Conservation (phyloP, 2,113 vertebrate species). For the Scortum barcoo region DNA sequence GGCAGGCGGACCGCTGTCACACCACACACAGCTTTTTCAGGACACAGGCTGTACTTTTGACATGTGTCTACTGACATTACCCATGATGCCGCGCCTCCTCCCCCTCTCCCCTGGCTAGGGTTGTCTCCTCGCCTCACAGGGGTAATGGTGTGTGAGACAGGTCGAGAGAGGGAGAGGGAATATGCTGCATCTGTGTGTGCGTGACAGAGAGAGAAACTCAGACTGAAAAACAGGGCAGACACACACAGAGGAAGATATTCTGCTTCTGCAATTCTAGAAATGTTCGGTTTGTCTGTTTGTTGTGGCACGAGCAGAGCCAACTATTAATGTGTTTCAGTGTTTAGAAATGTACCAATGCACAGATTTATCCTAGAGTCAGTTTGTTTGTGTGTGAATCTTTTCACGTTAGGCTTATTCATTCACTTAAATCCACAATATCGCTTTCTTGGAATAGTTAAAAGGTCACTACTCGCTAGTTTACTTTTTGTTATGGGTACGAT, state of each 20-base stretch:
- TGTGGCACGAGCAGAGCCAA: background rate
- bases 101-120: slow-evolving; percentile 56
- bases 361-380: background rate
- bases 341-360: background rate
- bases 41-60: slow-evolving; percentile 80
- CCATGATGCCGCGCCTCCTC: slow-evolving; percentile 67
- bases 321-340: background rate
- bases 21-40: slow-evolving; percentile 80
- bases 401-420: background rate
- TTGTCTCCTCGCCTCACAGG: slow-evolving; percentile 80
- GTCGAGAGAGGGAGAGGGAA: slow-evolving; percentile 61
- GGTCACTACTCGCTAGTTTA: background rate
- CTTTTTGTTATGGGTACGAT: no score
- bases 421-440: background rate
- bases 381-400: background rate
- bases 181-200: slow-evolving; percentile 48
- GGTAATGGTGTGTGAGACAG: slow-evolving; percentile 83
- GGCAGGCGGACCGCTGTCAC: slow-evolving; percentile 77
- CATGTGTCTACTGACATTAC: slow-evolving; percentile 83
- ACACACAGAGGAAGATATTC: slow-evolving; percentile 17
- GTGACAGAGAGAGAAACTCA: slow-evolving; percentile 43
- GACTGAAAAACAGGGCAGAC: slow-evolving; percentile 27
- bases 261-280: slow-evolving; percentile 42
- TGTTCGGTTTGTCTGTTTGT: slow-evolving; percentile 18
- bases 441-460: background rate